Base-by-base conservation (phyloP, 2,888 invertebrate species). In the Aporophyla lueneburgensis region DNA sequence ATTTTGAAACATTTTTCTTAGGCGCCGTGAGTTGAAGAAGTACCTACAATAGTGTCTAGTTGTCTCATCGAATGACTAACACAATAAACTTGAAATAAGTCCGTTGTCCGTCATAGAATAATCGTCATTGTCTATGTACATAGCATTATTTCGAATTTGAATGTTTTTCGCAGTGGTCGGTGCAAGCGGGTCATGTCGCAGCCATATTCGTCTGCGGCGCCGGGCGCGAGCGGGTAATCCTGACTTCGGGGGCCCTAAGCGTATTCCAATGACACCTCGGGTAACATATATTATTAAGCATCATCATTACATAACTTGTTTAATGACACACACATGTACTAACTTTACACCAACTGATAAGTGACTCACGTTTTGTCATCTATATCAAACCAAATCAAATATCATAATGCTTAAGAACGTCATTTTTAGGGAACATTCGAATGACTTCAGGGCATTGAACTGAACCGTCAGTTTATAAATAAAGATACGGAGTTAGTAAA, bases 221-320 rank as follows among this genome's bases (percentile, higher is more conserved):
- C 51, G 24, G 27, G 58, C 43, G 27, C 61, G 70, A 71, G 27
- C n/a, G 24, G 53, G 46, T 51, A n/a, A 56, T 46, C n/a, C 63
- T 65, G 14, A 56, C 24, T 43, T 70, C 65, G 58, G 61, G 24
- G 61, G 43, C 56, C 65, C 24, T 71, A 76, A 74, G 40, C 76
- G 74, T 62, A 53, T 81, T 62, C 87, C 86, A 33, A 84, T 87
- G 74, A 70, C 87, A 27, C 74, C 81, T 67, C 78, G 65, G 87
- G 87, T 87, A 88, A 87, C 76, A 49, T 78, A 19, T 75, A 73
- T 82, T 85, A 76, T 87, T 78, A 62, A 74, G 2, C 58, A 71
- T 75, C 58, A 78, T 65, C 54, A 74, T 74, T 73, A 85, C 62
- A 58, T 77, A 74, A 86, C 58, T 65, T 81, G 65, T 78, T 80